Percentiles rank a stretch among this genome's conserved stretches.
Evolutionary conservation across 2,113 vertebrate genomes (phyloP).

Genomic region (Corythornis cristatus): DNA sequence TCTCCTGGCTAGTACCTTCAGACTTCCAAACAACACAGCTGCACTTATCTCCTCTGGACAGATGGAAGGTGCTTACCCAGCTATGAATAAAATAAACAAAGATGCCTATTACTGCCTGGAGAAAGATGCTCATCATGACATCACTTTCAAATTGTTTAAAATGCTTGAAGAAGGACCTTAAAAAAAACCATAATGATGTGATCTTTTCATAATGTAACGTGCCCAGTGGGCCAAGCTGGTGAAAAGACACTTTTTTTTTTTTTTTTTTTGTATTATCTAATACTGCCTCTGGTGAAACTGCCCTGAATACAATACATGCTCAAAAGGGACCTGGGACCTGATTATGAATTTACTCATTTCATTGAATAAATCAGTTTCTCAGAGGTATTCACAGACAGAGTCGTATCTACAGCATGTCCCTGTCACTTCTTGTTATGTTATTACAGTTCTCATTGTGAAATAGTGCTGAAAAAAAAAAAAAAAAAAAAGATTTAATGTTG

Average conservation of each 20-base stretch:
- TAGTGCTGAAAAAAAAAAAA: neutral
- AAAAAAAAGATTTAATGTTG: neutral
- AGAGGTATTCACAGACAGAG: accelerated
- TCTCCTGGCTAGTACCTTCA: neutral
- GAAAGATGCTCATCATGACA: neutral
- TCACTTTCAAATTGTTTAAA: neutral
- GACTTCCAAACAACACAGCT: neutral
- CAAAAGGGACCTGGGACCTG: accelerated
- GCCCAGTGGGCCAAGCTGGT: neutral
- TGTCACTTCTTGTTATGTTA: neutral
- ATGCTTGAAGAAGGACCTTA: neutral
- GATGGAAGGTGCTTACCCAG: neutral
- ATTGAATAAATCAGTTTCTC: accelerated
- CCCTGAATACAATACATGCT: accelerated
- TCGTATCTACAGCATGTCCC: accelerated
- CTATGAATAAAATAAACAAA: neutral
- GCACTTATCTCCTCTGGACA: neutral
- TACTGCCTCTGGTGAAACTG: accelerated
- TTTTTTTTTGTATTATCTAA: neutral
- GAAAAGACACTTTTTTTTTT: neutral
- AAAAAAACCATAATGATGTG: accelerated
- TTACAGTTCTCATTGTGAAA: neutral
- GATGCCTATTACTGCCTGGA: neutral
- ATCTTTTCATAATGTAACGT: neutral
- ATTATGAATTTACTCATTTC: neutral